Conservation (phyloP, 2,113 vertebrate species). For the Psittacus erithacus region DNA sequence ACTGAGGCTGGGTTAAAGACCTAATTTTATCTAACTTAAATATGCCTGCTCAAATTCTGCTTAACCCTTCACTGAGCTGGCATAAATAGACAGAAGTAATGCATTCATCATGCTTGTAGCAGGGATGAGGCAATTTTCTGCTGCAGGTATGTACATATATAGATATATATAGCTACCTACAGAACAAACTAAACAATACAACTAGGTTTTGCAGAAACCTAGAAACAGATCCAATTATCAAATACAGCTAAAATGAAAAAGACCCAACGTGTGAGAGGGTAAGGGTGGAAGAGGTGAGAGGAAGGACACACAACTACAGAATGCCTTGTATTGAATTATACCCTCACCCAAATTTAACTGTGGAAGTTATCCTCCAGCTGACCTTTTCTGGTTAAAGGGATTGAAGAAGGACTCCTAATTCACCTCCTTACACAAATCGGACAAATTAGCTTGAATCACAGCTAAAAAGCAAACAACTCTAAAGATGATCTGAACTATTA, state of each 20-base stretch:
- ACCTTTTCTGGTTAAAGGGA: neutral
- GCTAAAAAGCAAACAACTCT: neutral
- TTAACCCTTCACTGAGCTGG: neutral
- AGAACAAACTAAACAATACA: neutral
- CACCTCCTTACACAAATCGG: neutral
- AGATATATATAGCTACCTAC: neutral
- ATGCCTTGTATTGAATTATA: neutral
- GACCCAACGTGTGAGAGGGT: rapidly evolving
- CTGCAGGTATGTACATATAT: neutral
- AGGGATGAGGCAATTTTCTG: neutral
- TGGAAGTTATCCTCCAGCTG: neutral
- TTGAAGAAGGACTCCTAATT: neutral
- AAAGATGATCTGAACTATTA: neutral
- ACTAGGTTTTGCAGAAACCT: neutral
- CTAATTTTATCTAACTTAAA: neutral
- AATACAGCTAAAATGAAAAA: neutral
- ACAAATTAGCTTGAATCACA: neutral
- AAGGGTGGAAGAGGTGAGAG: neutral
- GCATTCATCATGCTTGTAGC: neutral
- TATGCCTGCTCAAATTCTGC: neutral
- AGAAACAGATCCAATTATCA: neutral
- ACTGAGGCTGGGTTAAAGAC: neutral
- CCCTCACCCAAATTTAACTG: neutral
- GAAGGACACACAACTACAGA: neutral
- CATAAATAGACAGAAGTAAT: neutral